Evolutionary conservation across 1,140 invertebrate species (phyloP).

Genomic region (Goniozus legneri): DNA sequence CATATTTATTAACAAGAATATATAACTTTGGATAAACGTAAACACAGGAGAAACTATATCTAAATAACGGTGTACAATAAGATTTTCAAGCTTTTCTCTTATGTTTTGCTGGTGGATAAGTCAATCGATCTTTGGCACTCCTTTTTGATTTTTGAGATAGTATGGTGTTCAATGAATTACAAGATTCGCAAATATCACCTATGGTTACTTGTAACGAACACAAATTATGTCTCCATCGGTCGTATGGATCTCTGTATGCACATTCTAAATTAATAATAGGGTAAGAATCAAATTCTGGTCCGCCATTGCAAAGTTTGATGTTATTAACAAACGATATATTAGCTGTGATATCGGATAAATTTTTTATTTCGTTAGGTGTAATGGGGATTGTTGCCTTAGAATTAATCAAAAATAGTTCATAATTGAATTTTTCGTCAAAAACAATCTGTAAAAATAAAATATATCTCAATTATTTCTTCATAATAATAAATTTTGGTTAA

Average conservation of each 20-base stretch:
- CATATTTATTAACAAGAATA: too few relatives aligned
- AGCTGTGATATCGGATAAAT: conserved; percentile 16
- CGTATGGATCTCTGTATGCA: conserved; percentile 22
- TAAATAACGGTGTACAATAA: too few relatives aligned
- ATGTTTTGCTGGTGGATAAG: too few relatives aligned
- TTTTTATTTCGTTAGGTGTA: conserved; percentile 8
- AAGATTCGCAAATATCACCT: conserved; percentile 17
- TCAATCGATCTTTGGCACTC: too few relatives aligned
- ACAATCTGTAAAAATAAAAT: conserved; percentile 18
- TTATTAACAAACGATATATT: conserved; percentile 16
- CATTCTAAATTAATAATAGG: conserved; percentile 21
- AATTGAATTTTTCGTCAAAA: conserved; percentile 22
- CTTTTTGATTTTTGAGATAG: too few relatives aligned
- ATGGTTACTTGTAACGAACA: conserved; percentile 16
- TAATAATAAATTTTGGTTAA: conserved; percentile 1
- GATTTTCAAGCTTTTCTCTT: too few relatives aligned
- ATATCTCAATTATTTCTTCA: not conserved
- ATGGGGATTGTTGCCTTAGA: conserved; percentile 16
- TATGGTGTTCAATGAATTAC: conserved; percentile 17
- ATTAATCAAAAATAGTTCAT: conserved; percentile 20
- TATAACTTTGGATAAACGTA: too few relatives aligned
- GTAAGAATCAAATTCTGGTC: conserved; percentile 15
- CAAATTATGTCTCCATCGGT: conserved; percentile 25
- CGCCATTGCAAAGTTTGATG: conserved; percentile 23
- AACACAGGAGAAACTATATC: too few relatives aligned